Evolutionary conservation across 1,140 invertebrate species (phyloP).

Genomic region (Phenacoccus solenopsis): DNA sequence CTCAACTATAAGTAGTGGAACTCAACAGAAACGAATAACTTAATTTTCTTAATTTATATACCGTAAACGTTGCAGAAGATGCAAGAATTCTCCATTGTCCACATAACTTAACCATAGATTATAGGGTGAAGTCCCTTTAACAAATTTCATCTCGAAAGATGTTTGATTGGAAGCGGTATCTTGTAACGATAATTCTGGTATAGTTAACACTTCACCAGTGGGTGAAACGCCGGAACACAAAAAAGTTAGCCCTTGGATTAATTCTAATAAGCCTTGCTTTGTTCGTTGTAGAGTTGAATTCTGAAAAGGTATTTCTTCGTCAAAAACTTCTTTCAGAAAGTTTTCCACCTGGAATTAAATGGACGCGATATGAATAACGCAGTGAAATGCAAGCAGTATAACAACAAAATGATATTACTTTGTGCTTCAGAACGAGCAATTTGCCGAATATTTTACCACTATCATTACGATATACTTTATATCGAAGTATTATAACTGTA

Average conservation of each 20-base stretch:
- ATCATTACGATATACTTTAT: not conserved
- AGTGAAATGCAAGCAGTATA: not conserved
- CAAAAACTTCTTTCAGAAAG: not conserved
- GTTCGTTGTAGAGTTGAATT: not conserved
- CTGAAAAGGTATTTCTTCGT: not conserved
- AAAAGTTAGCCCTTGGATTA: not conserved
- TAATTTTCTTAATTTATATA: too few relatives aligned
- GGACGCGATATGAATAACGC: not conserved
- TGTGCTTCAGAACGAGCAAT: conserved; percentile 3
- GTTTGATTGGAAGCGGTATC: not conserved
- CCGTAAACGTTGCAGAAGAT: conserved; percentile 1
- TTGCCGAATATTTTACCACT: not conserved
- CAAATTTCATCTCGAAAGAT: conserved; percentile 8
- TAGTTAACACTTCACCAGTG: not conserved
- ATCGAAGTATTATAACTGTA: not conserved
- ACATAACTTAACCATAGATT: not conserved
- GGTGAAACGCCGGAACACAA: conserved; percentile 5
- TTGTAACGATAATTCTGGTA: not conserved
- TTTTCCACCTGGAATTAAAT: not conserved
- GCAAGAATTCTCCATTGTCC: not conserved
- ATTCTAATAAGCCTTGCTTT: not conserved
- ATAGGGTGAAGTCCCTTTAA: not conserved
- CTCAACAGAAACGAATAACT: not conserved
- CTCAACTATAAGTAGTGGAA: not conserved
- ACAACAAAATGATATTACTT: not conserved